Conservation (phyloP, 1,140 invertebrate genomes). For the Eciton burchellii region DNA sequence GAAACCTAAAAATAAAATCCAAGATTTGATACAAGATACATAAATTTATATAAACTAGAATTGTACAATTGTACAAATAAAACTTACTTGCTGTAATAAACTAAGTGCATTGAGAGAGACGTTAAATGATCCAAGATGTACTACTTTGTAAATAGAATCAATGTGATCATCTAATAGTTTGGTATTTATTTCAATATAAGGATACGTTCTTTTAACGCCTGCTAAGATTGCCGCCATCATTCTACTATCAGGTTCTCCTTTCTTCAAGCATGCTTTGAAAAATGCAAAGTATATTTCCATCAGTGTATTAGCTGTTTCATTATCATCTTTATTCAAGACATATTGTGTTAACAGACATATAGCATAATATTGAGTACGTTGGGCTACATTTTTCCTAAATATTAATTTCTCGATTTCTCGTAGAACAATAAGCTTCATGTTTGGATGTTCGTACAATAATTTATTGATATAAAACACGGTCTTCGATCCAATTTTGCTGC, state of each 20-base stretch:
- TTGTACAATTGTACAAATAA: constrained; percentile 18
- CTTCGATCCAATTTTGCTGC: constrained; percentile 94
- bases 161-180: constrained; percentile 89
- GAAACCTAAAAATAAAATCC: constrained; percentile 80
- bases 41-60: too few species aligned
- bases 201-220: constrained; percentile 95
- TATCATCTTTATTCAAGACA: constrained; percentile 90
- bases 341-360: constrained; percentile 96
- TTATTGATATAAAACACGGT: constrained; percentile 94
- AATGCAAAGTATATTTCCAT: constrained; percentile 98
- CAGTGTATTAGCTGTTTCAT: constrained; percentile 92
- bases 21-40: constrained; percentile 5
- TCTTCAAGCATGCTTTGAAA: constrained; percentile 96
- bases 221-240: constrained; percentile 96
- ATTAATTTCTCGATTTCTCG: constrained; percentile 95
- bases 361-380: constrained; percentile 96
- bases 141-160: constrained; percentile 95
- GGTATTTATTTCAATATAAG: constrained; percentile 89
- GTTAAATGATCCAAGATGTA: constrained; percentile 93
- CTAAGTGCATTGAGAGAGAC: constrained; percentile 95
- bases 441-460: constrained; percentile 94
- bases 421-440: constrained; percentile 96
- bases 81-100: constrained; percentile 93
- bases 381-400: constrained; percentile 94
- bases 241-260: constrained; percentile 95